phyloP scores from a whole-genome alignment of 2,888 invertebrate species.

The Drosophila greeni region DNA sequence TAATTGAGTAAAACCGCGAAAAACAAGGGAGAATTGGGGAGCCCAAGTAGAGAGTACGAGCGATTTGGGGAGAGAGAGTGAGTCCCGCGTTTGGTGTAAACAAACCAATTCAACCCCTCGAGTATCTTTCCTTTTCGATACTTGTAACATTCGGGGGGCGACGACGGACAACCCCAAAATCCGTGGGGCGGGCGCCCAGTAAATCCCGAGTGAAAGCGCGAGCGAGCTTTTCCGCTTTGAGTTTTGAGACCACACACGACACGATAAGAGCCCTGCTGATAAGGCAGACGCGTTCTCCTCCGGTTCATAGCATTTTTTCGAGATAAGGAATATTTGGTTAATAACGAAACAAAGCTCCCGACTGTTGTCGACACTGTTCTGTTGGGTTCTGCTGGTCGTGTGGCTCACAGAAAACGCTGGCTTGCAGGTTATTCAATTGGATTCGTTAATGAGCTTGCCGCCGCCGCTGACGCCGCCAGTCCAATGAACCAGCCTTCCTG shows the following conservation, averaged over 20 bases:
- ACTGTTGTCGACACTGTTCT: slow-evolving; percentile 10
- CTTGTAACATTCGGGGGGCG: slow-evolving; percentile 56
- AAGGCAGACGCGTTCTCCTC: slow-evolving; percentile 28
- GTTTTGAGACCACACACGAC: slow-evolving; percentile 45
- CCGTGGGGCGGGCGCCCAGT: slow-evolving; percentile 9
- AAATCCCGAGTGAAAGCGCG: slow-evolving; percentile 40
- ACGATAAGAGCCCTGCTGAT: slow-evolving; percentile 63
- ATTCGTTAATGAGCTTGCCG: slow-evolving; percentile 47
- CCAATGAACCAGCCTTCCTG: slow-evolving; percentile 31
- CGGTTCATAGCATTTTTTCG: slow-evolving; percentile 15
- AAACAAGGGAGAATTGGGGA: slow-evolving; percentile 4
- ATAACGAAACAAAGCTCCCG: slow-evolving; percentile 17
- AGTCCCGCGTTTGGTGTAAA: slow-evolving; percentile 58
- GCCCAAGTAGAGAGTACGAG: slow-evolving; percentile 12
- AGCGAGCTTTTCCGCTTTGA: slow-evolving; percentile 56
- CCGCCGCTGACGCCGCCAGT: not conserved
- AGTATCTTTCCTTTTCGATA: slow-evolving; percentile 57
- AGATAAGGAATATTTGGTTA: slow-evolving; percentile 35
- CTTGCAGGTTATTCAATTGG: slow-evolving; percentile 38
- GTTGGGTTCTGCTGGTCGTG: slow-evolving; percentile 5
- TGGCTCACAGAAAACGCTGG: slow-evolving; percentile 16
- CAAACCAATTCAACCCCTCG: slow-evolving; percentile 76
- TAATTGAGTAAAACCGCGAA: slow-evolving; percentile 2
- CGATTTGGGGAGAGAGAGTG: slow-evolving; percentile 19
- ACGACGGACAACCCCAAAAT: slow-evolving; percentile 60